phyloP scores from a whole-genome alignment of 2,888 invertebrate species.

The Desoria tigrina region DNA sequence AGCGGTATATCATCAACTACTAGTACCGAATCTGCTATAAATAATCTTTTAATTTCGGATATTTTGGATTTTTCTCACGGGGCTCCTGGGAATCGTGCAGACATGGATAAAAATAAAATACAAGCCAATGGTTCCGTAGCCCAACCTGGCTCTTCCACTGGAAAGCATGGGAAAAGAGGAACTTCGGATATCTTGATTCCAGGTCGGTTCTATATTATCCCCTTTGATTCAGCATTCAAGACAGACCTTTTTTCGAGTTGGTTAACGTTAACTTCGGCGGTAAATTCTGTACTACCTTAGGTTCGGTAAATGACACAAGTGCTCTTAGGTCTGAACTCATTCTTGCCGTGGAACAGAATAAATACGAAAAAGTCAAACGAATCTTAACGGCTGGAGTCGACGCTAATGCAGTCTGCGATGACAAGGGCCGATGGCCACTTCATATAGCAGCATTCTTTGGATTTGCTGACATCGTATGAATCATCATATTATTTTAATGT shows the following conservation, averaged over 20 bases:
- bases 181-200: slow-evolving; percentile 26
- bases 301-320: slow-evolving; percentile 38
- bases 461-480: slow-evolving; percentile 46
- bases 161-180: slow-evolving; percentile 7
- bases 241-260: too few relatives aligned
- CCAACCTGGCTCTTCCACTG: slow-evolving; percentile 29
- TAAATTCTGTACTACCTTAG: slow-evolving; percentile 11
- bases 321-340: slow-evolving; percentile 49
- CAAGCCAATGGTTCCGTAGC: slow-evolving; percentile 30
- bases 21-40: slow-evolving; percentile 27
- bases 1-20: slow-evolving; percentile 39
- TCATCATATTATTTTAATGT: not conserved
- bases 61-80: too few relatives aligned
- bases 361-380: slow-evolving; percentile 49
- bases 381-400: slow-evolving; percentile 52
- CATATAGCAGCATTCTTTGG: slow-evolving; percentile 52
- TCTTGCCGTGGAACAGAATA: slow-evolving; percentile 52
- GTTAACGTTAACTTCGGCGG: not conserved
- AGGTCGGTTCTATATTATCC: slow-evolving; percentile 5
- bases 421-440: slow-evolving; percentile 53
- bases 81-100: not conserved
- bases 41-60: too few relatives aligned
- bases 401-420: slow-evolving; percentile 53
- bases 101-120: slow-evolving; percentile 34
- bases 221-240: too few relatives aligned